A percentile compares a stretch with the other conserved stretches of the same genome.
Evolutionary conservation across 2,888 invertebrate species (phyloP).

Genomic region (Cerastis rubricosa): DNA sequence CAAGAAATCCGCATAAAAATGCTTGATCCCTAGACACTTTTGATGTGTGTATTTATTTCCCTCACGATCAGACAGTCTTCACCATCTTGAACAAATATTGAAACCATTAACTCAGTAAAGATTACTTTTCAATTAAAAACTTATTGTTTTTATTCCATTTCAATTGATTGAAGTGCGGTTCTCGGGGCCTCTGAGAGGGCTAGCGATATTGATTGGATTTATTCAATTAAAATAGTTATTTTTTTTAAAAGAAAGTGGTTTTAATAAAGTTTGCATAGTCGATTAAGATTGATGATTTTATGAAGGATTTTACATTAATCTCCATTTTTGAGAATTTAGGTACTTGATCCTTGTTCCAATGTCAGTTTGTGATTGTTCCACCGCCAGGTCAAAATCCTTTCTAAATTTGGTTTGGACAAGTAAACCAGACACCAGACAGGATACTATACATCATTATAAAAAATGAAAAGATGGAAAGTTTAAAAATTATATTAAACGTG

Average conservation of each 20-base stretch:
- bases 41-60: too few relatives aligned
- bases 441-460: background rate
- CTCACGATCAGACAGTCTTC: too few relatives aligned
- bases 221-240: conserved; percentile 40
- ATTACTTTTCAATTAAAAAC: conserved; percentile 32
- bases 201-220: conserved; percentile 36
- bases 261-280: conserved; percentile 19
- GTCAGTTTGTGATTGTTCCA: background rate
- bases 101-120: background rate
- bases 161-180: conserved; percentile 13
- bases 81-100: background rate
- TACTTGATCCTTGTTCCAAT: background rate
- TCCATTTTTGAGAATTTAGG: background rate
- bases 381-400: background rate
- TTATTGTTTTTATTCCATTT: conserved; percentile 41
- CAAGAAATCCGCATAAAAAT: too few relatives aligned
- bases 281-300: background rate
- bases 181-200: conserved; percentile 6
- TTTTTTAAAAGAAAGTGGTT: conserved; percentile 24
- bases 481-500: too few relatives aligned
- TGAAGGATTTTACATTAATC: background rate
- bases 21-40: too few relatives aligned
- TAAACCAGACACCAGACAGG: background rate
- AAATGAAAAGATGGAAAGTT: too few relatives aligned
- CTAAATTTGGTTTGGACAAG: background rate